Conservation (phyloP, 2,113 vertebrate genomes). For the Procavia capensis region DNA sequence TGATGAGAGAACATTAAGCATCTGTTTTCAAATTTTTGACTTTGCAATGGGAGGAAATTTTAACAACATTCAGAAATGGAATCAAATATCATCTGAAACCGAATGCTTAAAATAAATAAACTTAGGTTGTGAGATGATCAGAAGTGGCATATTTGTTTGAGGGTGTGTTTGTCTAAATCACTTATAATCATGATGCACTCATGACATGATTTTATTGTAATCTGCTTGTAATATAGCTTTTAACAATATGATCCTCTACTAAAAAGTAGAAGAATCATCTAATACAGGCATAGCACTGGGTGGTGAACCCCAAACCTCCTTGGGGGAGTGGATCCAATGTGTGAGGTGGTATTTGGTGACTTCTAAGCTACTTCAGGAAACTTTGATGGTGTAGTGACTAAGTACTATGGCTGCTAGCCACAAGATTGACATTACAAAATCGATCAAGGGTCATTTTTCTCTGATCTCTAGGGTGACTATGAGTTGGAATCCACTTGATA, state of each 20-base stretch:
- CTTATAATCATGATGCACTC: neutral
- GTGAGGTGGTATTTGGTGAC: neutral
- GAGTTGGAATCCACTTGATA: too few species aligned
- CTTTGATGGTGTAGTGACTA: too few species aligned
- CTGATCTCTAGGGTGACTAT: too few species aligned
- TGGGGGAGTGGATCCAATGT: too few species aligned
- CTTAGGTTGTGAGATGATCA: neutral
- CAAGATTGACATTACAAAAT: too few species aligned
- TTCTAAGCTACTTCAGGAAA: neutral
- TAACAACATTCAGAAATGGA: neutral
- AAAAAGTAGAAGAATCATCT: neutral
- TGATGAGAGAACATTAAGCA: neutral
- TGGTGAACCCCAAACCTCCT: neutral
- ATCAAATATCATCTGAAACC: neutral
- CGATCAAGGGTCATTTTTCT: too few species aligned
- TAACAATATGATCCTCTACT: neutral
- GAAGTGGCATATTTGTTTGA: neutral
- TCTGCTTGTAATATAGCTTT: neutral
- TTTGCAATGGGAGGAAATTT: neutral
- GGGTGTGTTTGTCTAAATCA: neutral
- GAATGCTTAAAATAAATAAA: neutral
- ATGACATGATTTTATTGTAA: too few species aligned
- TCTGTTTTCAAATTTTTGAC: neutral
- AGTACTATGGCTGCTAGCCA: too few species aligned
- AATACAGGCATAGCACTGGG: neutral